Conservation (phyloP, 2,888 invertebrate genomes). For the Herminia tarsipennalis region DNA sequence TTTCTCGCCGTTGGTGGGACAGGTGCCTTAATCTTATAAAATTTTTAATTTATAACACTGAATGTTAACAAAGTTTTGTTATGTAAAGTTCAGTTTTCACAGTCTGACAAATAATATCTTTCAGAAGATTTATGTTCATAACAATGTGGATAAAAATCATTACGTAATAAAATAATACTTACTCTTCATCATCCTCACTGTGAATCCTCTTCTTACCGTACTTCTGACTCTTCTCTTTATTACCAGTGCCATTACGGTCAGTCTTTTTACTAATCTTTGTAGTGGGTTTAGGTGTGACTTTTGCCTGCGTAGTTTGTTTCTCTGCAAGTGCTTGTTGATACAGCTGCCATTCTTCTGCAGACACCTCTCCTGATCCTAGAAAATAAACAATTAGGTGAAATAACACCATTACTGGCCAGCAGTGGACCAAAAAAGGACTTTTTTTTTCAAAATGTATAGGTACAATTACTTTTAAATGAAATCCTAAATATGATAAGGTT, state of each 20-base stretch:
- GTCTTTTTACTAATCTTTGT: slow-evolving; percentile 45
- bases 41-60: too few species aligned
- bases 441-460: too few species aligned
- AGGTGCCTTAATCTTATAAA: too few species aligned
- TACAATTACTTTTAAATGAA: too few species aligned
- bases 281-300: slow-evolving; percentile 47
- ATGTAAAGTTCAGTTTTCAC: too few species aligned
- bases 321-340: slow-evolving; percentile 77
- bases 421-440: too few species aligned
- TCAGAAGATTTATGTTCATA: too few species aligned
- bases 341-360: slow-evolving; percentile 78
- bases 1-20: too few species aligned
- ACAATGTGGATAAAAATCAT: not conserved
- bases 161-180: slow-evolving; percentile 38
- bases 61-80: too few species aligned
- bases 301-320: slow-evolving; percentile 62
- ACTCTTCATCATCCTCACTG: slow-evolving; percentile 76
- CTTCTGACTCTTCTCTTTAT: slow-evolving; percentile 41
- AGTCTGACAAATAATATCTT: too few species aligned
- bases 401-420: too few species aligned
- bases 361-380: slow-evolving; percentile 72
- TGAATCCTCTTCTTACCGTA: slow-evolving; percentile 49
- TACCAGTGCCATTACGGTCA: slow-evolving; percentile 27
- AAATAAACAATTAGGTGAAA: not conserved
- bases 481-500: too few species aligned